phyloP scores from a whole-genome alignment of 2,888 invertebrate genomes.

The Amphipoea oculea region DNA sequence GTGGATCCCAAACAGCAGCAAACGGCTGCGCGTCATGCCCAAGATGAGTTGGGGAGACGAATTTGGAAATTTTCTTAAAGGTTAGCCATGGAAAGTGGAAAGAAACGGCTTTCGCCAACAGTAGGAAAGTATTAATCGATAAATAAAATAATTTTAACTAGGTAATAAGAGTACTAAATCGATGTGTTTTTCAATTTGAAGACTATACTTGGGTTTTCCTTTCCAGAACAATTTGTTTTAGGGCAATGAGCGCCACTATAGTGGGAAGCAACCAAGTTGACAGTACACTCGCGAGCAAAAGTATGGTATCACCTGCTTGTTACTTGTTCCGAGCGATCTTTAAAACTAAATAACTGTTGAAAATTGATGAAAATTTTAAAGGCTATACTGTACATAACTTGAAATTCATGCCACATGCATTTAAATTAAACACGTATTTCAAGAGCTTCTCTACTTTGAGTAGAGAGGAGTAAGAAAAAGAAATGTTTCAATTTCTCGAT shows the following conservation, averaged over 20 bases:
- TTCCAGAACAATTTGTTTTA: background rate
- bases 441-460: no score
- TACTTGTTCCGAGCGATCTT: no score
- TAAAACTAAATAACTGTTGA: no score
- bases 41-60: background rate
- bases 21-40: background rate
- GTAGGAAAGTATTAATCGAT: background rate
- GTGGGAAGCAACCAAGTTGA: slow-evolving; percentile 17
- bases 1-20: background rate
- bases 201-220: background rate
- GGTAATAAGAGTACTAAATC: background rate
- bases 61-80: background rate
- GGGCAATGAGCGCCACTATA: slow-evolving; percentile 1
- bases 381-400: no score
- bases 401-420: no score
- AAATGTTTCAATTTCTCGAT: no score
- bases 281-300: background rate
- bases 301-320: no score
- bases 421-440: no score
- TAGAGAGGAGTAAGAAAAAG: no score
- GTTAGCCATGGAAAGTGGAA: background rate
- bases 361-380: no score
- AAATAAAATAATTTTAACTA: background rate
- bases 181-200: background rate
- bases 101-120: background rate